Percentiles rank a stretch among this genome's conserved stretches.
phyloP scores from a whole-genome alignment of 2,797 vertebrate species.

The Phalloptychus januarius region DNA sequence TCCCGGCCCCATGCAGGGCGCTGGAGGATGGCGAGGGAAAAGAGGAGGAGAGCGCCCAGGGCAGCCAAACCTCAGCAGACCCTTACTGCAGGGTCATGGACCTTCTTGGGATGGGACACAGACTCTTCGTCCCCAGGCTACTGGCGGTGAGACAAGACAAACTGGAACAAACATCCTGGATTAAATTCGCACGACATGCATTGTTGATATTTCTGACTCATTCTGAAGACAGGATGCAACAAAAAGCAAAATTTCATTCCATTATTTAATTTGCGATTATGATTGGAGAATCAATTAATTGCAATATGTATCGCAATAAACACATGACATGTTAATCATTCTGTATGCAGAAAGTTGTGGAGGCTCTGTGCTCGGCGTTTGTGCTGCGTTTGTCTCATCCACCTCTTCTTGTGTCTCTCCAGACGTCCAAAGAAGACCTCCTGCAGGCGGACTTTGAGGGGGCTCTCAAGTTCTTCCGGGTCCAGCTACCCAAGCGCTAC shows the following conservation, averaged over 20 bases:
- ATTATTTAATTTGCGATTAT: neutral
- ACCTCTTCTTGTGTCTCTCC: conserved; percentile 35
- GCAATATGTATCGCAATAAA: too few relatives aligned
- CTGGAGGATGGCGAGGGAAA: conserved; percentile 88
- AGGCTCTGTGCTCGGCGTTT: neutral
- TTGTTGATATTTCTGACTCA: conserved; percentile 9
- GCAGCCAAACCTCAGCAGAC: conserved; percentile 85
- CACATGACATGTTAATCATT: neutral
- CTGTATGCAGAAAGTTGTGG: neutral
- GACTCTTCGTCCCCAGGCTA: conserved; percentile 95
- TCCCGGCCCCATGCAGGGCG: conserved; percentile 82
- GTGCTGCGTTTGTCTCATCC: conserved; percentile 11
- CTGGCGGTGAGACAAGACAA: conserved; percentile 93
- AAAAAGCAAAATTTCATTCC: neutral
- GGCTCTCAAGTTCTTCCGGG: conserved; percentile 98
- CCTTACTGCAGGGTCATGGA: conserved; percentile 92
- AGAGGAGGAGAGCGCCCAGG: conserved; percentile 67
- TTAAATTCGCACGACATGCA: conserved; percentile 10
- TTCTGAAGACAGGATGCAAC: conserved; percentile 6
- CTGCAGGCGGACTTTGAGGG: conserved; percentile 99
- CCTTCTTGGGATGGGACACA: conserved; percentile 98
- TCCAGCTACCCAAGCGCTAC: conserved; percentile 97
- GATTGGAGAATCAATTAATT: too few relatives aligned
- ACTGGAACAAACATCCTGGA: conserved; percentile 7
- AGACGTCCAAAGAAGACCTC: conserved; percentile 99